phyloP scores from a whole-genome alignment of 2,113 vertebrate genomes.

The Tyto alba region DNA sequence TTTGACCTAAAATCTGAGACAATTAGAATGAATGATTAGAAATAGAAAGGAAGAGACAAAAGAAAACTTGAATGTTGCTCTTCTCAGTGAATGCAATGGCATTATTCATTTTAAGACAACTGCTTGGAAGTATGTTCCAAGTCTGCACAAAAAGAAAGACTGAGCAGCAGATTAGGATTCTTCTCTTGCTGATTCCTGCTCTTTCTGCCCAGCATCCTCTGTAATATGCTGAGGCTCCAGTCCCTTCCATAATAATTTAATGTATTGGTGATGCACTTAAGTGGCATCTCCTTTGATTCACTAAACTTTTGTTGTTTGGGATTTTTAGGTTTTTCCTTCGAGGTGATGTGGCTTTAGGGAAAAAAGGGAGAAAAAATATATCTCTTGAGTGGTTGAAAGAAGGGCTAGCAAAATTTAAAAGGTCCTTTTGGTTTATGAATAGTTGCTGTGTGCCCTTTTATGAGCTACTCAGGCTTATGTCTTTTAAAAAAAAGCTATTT shows the following conservation, averaged over 20 bases:
- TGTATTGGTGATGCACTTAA: neutral
- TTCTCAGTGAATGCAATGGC: neutral
- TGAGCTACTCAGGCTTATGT: neutral
- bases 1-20: neutral
- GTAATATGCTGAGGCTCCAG: neutral
- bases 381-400: neutral
- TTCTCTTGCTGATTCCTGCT: neutral
- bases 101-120: neutral
- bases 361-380: neutral
- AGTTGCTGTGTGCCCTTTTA: neutral
- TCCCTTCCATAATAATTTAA: neutral
- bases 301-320: neutral
- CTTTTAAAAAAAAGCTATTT: neutral
- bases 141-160: neutral
- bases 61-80: neutral
- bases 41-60: neutral
- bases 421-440: neutral
- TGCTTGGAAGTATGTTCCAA: neutral
- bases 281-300: neutral
- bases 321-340: neutral
- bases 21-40: neutral
- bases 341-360: neutral
- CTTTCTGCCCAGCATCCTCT: neutral
- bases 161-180: neutral
- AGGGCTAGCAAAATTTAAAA: neutral